Evolutionary conservation across 2,113 vertebrate genomes (phyloP).

Genomic region (Nyctibius bracteatus): DNA sequence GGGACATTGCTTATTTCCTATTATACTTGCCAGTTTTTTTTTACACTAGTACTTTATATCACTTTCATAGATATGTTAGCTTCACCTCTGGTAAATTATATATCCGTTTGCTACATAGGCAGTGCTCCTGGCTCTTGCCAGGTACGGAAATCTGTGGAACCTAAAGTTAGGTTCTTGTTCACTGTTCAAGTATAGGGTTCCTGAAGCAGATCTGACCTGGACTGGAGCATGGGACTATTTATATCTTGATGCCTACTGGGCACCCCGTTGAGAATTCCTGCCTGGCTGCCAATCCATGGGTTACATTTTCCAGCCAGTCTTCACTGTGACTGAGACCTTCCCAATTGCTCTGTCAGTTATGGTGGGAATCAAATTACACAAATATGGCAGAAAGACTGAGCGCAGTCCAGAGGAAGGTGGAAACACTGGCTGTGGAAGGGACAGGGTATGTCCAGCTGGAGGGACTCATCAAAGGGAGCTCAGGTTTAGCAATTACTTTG

Average conservation of each 20-base stretch:
- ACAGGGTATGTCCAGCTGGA: not conserved
- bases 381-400: not conserved
- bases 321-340: not conserved
- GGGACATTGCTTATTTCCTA: not conserved
- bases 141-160: not conserved
- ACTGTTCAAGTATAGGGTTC: not conserved
- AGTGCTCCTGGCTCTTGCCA: not conserved
- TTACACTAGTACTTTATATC: not conserved
- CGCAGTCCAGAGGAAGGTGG: not conserved
- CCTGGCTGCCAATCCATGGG: not conserved
- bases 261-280: slow-evolving; percentile 16
- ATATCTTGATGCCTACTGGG: not conserved
- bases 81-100: not conserved
- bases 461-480: not conserved
- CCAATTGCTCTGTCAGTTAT: not conserved
- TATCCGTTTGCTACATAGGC: not conserved
- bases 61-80: not conserved
- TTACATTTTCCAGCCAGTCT: not conserved
- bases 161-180: not conserved
- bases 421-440: not conserved
- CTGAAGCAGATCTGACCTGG: not conserved
- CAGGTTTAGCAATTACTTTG: not conserved
- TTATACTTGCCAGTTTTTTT: not conserved
- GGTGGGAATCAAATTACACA: not conserved
- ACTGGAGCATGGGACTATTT: not conserved